Conservation (phyloP, 1,140 invertebrate species). For the Scaptomyza graminum region DNA sequence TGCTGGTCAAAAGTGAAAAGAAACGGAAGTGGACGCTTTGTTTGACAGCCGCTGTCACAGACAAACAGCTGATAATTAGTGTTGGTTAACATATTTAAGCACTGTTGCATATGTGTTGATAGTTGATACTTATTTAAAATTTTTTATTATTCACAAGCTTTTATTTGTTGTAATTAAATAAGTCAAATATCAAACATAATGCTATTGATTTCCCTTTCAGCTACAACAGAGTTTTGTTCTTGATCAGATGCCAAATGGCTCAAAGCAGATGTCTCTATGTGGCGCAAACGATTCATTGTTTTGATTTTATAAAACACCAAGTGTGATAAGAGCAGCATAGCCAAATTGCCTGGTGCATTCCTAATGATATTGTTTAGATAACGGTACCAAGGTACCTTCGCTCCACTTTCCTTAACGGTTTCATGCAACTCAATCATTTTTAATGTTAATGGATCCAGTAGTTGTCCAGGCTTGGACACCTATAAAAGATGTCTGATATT, state of each 20-base stretch:
- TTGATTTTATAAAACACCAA: slow-evolving; percentile 57
- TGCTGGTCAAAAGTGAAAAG: slow-evolving; percentile 78
- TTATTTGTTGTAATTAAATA: background rate
- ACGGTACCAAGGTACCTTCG: slow-evolving; percentile 49
- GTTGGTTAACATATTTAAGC: background rate
- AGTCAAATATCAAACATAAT: slow-evolving; percentile 13
- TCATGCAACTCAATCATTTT: slow-evolving; percentile 11
- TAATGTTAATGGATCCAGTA: too few species aligned
- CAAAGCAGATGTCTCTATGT: slow-evolving; percentile 46
- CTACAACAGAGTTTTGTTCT: slow-evolving; percentile 1
- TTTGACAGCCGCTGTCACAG: slow-evolving; percentile 48
- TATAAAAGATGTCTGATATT: too few species aligned
- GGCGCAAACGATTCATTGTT: slow-evolving; percentile 27
- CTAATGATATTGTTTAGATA: slow-evolving; percentile 39
- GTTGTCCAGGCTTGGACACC: too few species aligned
- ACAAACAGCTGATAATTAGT: slow-evolving; percentile 36
- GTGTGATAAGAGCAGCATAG: slow-evolving; percentile 47
- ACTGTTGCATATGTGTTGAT: background rate
- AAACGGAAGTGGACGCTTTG: slow-evolving; percentile 65
- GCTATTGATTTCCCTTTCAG: background rate
- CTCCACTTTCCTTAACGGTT: slow-evolving; percentile 6
- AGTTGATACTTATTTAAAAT: background rate
- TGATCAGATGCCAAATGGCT: slow-evolving; percentile 32
- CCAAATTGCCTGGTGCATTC: slow-evolving; percentile 38
- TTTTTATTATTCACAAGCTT: background rate